Conservation (phyloP, 1,140 invertebrate species). For the Leptinotarsa undecemlineata region DNA sequence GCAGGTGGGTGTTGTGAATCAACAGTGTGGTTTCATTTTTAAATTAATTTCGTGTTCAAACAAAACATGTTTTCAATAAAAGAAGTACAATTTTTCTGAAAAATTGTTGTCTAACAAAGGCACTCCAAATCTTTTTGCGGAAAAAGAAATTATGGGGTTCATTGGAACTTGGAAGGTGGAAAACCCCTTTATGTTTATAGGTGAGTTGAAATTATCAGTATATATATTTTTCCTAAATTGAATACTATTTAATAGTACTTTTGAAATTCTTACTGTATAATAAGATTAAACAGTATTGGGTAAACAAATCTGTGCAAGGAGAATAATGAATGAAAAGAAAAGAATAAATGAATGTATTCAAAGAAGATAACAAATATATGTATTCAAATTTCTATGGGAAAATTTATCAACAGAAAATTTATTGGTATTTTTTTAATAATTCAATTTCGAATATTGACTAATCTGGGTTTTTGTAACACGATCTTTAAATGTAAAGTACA, state of each 20-base stretch:
- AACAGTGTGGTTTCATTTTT: slow-evolving; percentile 6
- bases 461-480: too few species aligned
- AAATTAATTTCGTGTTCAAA: not conserved
- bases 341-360: not conserved
- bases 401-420: not conserved
- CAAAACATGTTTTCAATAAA: not conserved
- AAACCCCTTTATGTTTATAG: slow-evolving; percentile 2
- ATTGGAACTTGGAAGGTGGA: not conserved
- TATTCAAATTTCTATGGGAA: not conserved
- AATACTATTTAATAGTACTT: not conserved
- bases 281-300: not conserved
- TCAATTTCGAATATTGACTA: too few species aligned
- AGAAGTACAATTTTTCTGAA: not conserved
- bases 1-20: slow-evolving; percentile 4
- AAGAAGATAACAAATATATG: not conserved
- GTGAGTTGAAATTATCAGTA: not conserved
- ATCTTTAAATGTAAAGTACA: too few species aligned
- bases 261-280: not conserved
- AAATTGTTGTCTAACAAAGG: not conserved
- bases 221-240: not conserved
- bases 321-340: not conserved
- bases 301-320: too few species aligned
- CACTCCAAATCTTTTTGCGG: not conserved
- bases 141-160: not conserved
- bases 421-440: too few species aligned